Percentiles rank a stretch among this genome's conserved stretches.
phyloP scores from a whole-genome alignment of 2,113 vertebrate genomes.

The Bubo blakistoni region DNA sequence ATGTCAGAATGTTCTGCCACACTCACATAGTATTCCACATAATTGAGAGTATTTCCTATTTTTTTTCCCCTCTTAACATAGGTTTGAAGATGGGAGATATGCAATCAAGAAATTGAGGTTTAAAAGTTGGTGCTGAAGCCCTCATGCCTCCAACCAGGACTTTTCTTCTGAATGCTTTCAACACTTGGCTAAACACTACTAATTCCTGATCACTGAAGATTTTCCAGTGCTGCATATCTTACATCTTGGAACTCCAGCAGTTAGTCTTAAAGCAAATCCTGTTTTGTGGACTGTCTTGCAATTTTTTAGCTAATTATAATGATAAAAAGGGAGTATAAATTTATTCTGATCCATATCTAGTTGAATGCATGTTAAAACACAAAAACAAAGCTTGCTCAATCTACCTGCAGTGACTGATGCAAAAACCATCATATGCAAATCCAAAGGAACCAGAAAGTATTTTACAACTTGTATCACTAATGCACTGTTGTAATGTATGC shows the following conservation, averaged over 20 bases:
- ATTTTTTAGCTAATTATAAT: conserved; percentile 91
- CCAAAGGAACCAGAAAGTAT: conserved; percentile 86
- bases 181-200: conserved; percentile 83
- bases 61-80: conserved; percentile 39
- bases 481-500: conserved; percentile 83
- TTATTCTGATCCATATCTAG: conserved; percentile 86
- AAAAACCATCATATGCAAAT: conserved; percentile 90
- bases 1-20: neutral
- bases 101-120: conserved; percentile 89
- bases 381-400: conserved; percentile 89
- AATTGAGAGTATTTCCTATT: neutral
- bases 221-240: conserved; percentile 85
- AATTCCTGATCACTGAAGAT: conserved; percentile 79
- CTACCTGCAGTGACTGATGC: conserved; percentile 93
- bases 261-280: conserved; percentile 83
- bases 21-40: neutral
- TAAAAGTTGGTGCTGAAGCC: conserved; percentile 89
- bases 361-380: conserved; percentile 92
- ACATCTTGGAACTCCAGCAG: conserved; percentile 80
- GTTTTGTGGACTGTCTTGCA: conserved; percentile 92
- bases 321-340: conserved; percentile 89
- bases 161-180: conserved; percentile 82
- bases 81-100: conserved; percentile 91
- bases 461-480: conserved; percentile 85
- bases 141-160: conserved; percentile 87